Percentiles rank a stretch among this genome's conserved stretches.
Evolutionary conservation across 2,797 vertebrate species (phyloP).

Genomic region (Centroberyx gerrardi): DNA sequence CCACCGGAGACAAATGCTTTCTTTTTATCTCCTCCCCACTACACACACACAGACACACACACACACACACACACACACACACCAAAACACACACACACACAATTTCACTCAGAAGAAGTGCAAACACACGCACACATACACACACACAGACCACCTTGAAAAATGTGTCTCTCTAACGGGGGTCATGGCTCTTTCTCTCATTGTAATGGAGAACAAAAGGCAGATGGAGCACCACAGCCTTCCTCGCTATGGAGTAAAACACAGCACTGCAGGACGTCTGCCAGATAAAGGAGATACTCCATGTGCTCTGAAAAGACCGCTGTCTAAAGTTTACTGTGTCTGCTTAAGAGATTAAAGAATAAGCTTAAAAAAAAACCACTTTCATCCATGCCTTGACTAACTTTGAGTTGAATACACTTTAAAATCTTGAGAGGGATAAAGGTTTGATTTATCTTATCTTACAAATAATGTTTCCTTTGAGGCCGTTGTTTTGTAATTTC

Average conservation of each 20-base stretch:
- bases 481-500: background rate
- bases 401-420: background rate
- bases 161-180: slow-evolving; percentile 60
- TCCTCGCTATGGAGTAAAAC: slow-evolving; percentile 23
- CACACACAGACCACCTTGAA: slow-evolving; percentile 70
- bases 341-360: slow-evolving; percentile 2
- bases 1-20: slow-evolving; percentile 76
- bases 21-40: slow-evolving; percentile 66
- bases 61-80: slow-evolving; percentile 37
- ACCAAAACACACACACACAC: slow-evolving; percentile 41
- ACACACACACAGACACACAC: slow-evolving; percentile 38
- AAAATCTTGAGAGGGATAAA: background rate
- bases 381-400: background rate
- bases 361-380: background rate
- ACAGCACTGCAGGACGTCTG: slow-evolving; percentile 18
- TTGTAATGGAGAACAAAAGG: slow-evolving; percentile 81
- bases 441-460: background rate
- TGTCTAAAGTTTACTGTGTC: background rate
- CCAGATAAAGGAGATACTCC: slow-evolving; percentile 18
- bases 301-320: slow-evolving; percentile 25
- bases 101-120: background rate
- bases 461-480: background rate
- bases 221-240: slow-evolving; percentile 60
- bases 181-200: slow-evolving; percentile 66
- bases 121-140: slow-evolving; percentile 22